A percentile compares a stretch with the other conserved stretches of the same genome.
phyloP scores from a whole-genome alignment of 2,113 vertebrate genomes.

The Actenoides lindsayi region DNA sequence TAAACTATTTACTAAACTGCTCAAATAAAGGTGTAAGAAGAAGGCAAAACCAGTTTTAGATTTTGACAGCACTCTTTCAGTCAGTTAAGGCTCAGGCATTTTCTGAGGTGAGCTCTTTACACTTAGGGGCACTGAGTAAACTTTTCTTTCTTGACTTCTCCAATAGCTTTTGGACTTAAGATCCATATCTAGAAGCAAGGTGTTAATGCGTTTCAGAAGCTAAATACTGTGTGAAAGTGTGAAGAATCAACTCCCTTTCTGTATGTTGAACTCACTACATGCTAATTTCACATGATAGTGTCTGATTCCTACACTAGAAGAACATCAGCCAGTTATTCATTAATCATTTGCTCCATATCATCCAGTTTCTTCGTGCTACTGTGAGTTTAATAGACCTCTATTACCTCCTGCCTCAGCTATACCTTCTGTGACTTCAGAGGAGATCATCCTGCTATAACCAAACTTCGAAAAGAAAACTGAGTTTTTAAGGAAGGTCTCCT shows the following conservation, averaged over 20 bases:
- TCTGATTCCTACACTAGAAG: background rate
- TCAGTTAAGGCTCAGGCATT: background rate
- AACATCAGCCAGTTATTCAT: background rate
- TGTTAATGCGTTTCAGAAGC: background rate
- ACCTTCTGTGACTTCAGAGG: background rate
- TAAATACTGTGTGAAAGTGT: background rate
- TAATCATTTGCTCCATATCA: background rate
- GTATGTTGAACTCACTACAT: background rate
- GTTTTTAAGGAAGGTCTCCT: background rate
- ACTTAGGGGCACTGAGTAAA: background rate
- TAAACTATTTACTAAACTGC: background rate
- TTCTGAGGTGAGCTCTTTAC: background rate
- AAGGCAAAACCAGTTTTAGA: background rate
- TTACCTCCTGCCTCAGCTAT: background rate
- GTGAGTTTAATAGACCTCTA: background rate
- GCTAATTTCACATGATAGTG: background rate
- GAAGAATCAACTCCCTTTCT: background rate
- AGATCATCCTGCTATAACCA: background rate
- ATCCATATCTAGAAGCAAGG: background rate
- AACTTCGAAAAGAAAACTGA: background rate
- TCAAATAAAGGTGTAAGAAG: background rate
- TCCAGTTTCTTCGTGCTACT: background rate
- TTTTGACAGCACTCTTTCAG: background rate
- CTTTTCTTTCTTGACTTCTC: background rate
- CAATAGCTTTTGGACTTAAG: background rate